Evolutionary conservation across 2,113 vertebrate genomes (phyloP), one percentile per base, ranked within the genome.

Genomic region (Nicator chloris): DNA sequence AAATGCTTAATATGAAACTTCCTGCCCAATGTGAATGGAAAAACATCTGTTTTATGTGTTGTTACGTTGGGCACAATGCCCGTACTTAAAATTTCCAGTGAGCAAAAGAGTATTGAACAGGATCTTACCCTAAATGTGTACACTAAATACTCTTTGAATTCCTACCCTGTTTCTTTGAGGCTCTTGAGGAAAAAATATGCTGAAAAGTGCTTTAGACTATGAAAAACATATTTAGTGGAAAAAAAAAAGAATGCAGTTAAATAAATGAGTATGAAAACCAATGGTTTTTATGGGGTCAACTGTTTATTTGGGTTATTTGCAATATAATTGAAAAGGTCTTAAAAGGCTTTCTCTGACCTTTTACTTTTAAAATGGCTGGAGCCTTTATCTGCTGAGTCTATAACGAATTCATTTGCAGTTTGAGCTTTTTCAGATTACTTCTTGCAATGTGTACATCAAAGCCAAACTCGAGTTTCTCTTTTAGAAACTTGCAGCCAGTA

Each of bases 41-140:
- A 98, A 97, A 96, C 94, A 98, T 98, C 97, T 97, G 97, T 89
- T 98, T 97, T 97, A 96, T 98, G 95, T 97, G 96, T 97, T 97
- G 95, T 97, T 96, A 95, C 90, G 82, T 84, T 97, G 97, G 97
- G 97, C 98, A 97, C 68, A 70, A 81, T 97, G 97, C 97, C 98
- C 91, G 0, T 91, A 77, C 88, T 96, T 97, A 95, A 97, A 97
- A 96, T 97, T 98, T 98, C 97, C 97, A 98, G 93, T 78, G 86
- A 75, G 18, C 82, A 95, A 94, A 88, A 90, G 87, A 93, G 78
- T 81, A 94, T 37, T 96, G 96, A 97, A 96, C 93, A 79, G 50
- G 82, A 95, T 95, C 96, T 96, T 96, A 70, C 84, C 77, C 92
- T 91, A 91, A 83, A 85, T 66, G 69, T 95, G 78, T 85, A 86